Evolutionary conservation across 2,797 vertebrate genomes (phyloP), one percentile per base, ranked within the genome.

Genomic region (Phrynocephalus guinanensis): DNA sequence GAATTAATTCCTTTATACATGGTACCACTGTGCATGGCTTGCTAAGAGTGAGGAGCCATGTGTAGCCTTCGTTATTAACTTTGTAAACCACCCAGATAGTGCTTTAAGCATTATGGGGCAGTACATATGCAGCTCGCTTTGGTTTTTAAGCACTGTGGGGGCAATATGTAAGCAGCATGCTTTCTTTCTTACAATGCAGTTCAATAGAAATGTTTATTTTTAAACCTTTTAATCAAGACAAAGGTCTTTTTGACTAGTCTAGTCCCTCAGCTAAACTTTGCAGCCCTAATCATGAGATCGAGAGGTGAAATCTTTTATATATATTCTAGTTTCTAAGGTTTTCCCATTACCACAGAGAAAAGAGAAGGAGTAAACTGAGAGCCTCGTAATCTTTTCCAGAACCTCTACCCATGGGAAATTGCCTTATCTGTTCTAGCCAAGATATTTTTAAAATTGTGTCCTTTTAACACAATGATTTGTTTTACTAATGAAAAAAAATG

Each of bases 331-430:
- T n/a, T 70, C 75, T 50, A 24, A 70, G 22, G 11, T 15, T 70
- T 79, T 68, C 22, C n/a, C 52, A 70, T 66, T 9, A 66, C 33
- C 75, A 52, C 66, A 33, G 48, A 86, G 50, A 50, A 68, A 85
- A 86, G 26, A 79, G n/a, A 38, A 5, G 50, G 50, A 86, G 48
- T 38, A 86, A 86, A 79, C 26, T 11, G n/a, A 86, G 52, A 60
- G 28, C 50, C 20, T 83, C 68, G 30, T 80, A 71, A 72, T 72
- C 79, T 38, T 80, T 71, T 80, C 50, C 52, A 86, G 77, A 86
- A 72, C 2, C 50, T 80, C 24, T 44, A 67, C 33, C 52, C 77
- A 70, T 38, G 78, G n/a, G 79, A 44, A 80, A 38, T 6, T n/a
- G 24, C 13, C 30, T 52, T 38, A 33, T 28, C 38, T 6, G 60